phyloP scores from a whole-genome alignment of 1,140 invertebrate species.

The Neocloeon triangulifer region DNA sequence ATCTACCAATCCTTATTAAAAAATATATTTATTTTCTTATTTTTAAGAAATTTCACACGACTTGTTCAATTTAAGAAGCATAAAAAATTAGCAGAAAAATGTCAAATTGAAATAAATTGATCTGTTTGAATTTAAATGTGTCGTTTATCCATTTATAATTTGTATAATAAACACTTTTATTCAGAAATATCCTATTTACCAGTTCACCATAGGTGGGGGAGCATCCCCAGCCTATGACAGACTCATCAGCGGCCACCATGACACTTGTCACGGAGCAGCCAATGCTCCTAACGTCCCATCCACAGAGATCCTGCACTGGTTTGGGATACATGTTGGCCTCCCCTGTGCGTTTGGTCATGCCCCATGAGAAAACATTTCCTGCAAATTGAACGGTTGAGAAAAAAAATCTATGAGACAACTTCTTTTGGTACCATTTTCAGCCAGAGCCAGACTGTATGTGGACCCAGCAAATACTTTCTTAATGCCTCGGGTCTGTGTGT shows the following conservation, averaged over 20 bases:
- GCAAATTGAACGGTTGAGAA: background rate
- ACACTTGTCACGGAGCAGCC: slow-evolving; percentile 61
- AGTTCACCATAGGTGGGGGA: slow-evolving; percentile 82
- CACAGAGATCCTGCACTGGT: slow-evolving; percentile 71
- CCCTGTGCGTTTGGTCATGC: slow-evolving; percentile 73
- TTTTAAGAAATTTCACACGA: background rate
- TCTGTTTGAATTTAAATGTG: background rate
- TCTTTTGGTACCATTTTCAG: slow-evolving; percentile 48
- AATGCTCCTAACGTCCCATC: slow-evolving; percentile 70
- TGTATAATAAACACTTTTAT: background rate
- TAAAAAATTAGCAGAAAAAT: too few species aligned
- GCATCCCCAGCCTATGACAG: slow-evolving; percentile 73
- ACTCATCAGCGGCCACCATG: slow-evolving; percentile 71
- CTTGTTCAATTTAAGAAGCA: too few species aligned
- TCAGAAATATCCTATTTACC: slow-evolving; percentile 21
- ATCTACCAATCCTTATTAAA: background rate
- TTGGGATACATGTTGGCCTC: slow-evolving; percentile 95
- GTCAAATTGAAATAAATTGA: background rate
- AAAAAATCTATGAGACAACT: background rate
- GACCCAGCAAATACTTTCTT: slow-evolving; percentile 58
- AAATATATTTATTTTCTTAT: background rate
- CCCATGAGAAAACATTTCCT: slow-evolving; percentile 58
- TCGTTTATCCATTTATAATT: background rate
- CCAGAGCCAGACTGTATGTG: slow-evolving; percentile 65
- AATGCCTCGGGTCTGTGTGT: slow-evolving; percentile 57